These are phyloP conservation scores for Syngnathus typhle DNA, from an alignment of 2,113 vertebrate genomes.

Conservation along the genomic window DNA sequence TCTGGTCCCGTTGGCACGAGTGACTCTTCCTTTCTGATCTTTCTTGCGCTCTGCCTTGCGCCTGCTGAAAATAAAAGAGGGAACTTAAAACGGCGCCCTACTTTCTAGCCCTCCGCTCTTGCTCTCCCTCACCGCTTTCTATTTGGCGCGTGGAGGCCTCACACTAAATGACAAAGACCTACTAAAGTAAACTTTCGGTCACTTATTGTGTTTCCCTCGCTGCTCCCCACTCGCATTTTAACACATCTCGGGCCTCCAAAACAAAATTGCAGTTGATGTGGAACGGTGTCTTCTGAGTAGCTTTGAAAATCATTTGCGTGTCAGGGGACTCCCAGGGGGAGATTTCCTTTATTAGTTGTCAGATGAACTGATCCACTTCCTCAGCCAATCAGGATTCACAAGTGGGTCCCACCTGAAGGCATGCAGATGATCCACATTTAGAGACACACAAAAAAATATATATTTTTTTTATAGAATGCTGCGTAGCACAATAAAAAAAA, in stretches of 20 bases:
- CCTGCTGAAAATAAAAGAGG: slow-evolving; percentile 41
- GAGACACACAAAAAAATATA: slow-evolving; percentile 6
- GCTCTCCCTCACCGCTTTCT: slow-evolving; percentile 62
- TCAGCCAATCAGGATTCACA: slow-evolving; percentile 58
- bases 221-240: neutral
- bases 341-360: slow-evolving; percentile 63
- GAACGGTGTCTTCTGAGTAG: slow-evolving; percentile 29
- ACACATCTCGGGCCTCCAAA: neutral
- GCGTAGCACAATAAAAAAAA: neutral
- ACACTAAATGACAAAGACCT: slow-evolving; percentile 51
- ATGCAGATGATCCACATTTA: slow-evolving; percentile 50
- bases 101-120: slow-evolving; percentile 60
- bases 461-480: neutral
- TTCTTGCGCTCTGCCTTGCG: slow-evolving; percentile 49
- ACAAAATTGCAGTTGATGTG: slow-evolving; percentile 12
- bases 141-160: slow-evolving; percentile 56
- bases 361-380: slow-evolving; percentile 65
- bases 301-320: slow-evolving; percentile 41
- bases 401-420: slow-evolving; percentile 46
- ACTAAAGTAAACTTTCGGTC: slow-evolving; percentile 8
- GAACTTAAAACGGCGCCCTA: slow-evolving; percentile 75
- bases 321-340: slow-evolving; percentile 35
- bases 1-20: slow-evolving; percentile 30
- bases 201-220: too few species aligned
- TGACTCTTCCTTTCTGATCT: slow-evolving; percentile 13